Base-by-base conservation (phyloP, 2,888 invertebrate genomes). In the Strigamia maritima region DNA sequence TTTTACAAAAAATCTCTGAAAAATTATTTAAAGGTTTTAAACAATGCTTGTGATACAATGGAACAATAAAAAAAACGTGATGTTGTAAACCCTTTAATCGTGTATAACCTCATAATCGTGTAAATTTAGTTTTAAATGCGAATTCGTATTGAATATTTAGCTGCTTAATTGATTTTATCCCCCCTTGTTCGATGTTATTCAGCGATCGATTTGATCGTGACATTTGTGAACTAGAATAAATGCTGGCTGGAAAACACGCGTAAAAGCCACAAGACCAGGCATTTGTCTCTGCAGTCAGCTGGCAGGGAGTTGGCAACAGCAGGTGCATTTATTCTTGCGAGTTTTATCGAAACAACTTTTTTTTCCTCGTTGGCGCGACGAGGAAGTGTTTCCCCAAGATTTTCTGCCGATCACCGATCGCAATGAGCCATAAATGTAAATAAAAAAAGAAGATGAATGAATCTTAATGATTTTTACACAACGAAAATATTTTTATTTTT, bases 211-310 rank as follows among this genome's bases (percentile, higher is more conserved):
- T 60, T 19, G 22, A 60, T 60, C 24, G 60, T 60, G 60, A 60
- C 60, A 60, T 60, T 60, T 60, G 60, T 24, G 60, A 60, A 24
- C 60, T 60, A 6, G n/a, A 60, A 60, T 60, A 60, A 60, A 60
- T 60, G 60, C n/a, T 60, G 49, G 60, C 10, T 60, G 60, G n/a
- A 60, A 60, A 60, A 60, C 60, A 60, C 19, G 60, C 19, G 60
- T 60, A 60, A 60, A 31, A 40, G 60, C 60, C 60, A 60, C 60
- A 60, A 60, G 60, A 60, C 19, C 16, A 19, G 60, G n/a, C 60
- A 60, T 60, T 24, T 24, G 60, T 60, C 49, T 49, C 60, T 60
- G 19, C 60, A 60, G 22, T 60, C 60, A 19, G 19, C 60, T 60
- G 60, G 10, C n/a, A 8, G 19, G 60, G 60, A 24, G 60, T 60